A percentile compares a stretch with the other conserved stretches of the same genome.
These are phyloP conservation scores for Columbina picui DNA, from an alignment of 2,113 vertebrate species.

Conservation along the genomic window DNA sequence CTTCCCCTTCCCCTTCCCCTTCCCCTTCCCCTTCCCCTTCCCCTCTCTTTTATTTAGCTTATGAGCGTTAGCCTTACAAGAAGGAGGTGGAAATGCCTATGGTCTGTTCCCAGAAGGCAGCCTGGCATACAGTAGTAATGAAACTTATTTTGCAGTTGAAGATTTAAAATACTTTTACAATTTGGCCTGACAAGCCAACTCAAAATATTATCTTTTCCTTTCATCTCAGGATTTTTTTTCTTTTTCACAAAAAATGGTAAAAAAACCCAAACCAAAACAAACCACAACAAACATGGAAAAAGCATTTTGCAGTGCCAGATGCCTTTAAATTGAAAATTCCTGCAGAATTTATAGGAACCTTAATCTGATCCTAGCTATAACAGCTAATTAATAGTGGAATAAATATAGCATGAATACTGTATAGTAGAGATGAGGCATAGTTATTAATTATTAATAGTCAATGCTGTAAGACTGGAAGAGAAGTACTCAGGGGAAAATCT, in stretches of 20 bases:
- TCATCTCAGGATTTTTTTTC: neutral
- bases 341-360: neutral
- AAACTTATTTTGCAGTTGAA: neutral
- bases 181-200: neutral
- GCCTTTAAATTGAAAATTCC: neutral
- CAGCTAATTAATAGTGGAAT: constrained; percentile 43
- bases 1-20: too few species aligned
- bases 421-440: neutral
- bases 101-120: neutral
- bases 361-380: constrained; percentile 7
- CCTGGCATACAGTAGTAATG: neutral
- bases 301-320: neutral
- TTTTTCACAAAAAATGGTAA: neutral
- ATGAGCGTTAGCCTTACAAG: neutral
- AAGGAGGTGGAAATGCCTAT: neutral
- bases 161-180: neutral
- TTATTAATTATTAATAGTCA: constrained; percentile 60
- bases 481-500: constrained; percentile 38
- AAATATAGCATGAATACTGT: constrained; percentile 6
- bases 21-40: too few species aligned
- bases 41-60: neutral
- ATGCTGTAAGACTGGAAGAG: neutral
- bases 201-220: neutral
- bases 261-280: neutral
- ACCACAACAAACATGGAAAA: neutral